A percentile compares a stretch with the other conserved stretches of the same genome.
phyloP scores from a whole-genome alignment of 37 sponge, comb jelly and placozoan genomes.

The Aplysina aerophoba region DNA sequence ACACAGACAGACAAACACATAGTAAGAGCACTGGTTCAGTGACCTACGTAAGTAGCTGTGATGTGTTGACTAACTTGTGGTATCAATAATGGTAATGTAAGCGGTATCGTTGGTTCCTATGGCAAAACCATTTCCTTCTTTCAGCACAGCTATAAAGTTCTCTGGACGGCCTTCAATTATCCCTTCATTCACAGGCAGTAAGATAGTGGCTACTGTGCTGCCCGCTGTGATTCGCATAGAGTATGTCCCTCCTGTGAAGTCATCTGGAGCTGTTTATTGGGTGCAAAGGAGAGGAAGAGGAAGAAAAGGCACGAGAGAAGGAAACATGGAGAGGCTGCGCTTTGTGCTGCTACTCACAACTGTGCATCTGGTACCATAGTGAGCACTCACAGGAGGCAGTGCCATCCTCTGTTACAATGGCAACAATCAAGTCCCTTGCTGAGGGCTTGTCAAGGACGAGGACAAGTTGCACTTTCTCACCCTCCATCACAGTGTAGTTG shows the following conservation, averaged over 20 bases:
- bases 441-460: background rate
- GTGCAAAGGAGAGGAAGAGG: background rate
- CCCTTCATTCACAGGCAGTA: background rate
- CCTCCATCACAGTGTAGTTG: background rate
- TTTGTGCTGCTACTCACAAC: too few relatives aligned
- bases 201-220: background rate
- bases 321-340: background rate
- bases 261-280: background rate
- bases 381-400: background rate
- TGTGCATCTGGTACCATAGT: background rate
- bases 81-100: background rate
- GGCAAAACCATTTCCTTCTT: background rate
- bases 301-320: background rate
- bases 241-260: background rate
- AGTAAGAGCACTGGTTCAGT: too few relatives aligned
- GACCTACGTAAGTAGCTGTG: too few relatives aligned
- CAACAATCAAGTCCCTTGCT: background rate
- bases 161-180: background rate
- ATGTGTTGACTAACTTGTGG: too few relatives aligned
- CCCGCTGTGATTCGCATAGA: background rate
- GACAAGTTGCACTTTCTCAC: background rate
- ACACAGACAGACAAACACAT: too few relatives aligned
- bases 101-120: slow-evolving; percentile 24
- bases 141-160: background rate
- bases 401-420: background rate